These are phyloP conservation scores for Meteorus sp. DNA, from an alignment of 1,140 invertebrate species.

Conservation along the genomic window DNA sequence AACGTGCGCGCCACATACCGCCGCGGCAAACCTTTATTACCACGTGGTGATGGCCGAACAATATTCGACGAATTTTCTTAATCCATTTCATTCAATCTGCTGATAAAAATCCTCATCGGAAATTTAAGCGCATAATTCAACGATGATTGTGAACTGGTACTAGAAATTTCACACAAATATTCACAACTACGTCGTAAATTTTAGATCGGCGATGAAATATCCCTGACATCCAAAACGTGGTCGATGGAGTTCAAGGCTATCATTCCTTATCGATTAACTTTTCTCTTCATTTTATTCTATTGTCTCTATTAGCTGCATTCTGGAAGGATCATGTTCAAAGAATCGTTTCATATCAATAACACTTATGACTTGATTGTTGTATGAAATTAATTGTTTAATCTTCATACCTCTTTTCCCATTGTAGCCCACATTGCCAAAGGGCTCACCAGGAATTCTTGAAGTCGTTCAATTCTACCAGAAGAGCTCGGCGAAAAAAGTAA, in stretches of 20 bases:
- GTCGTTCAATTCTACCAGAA: conserved; percentile 58
- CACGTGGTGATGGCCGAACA: conserved; percentile 11
- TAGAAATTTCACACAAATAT: too few relatives aligned
- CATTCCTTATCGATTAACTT: conserved; percentile 1
- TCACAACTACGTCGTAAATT: too few relatives aligned
- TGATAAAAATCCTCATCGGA: too few relatives aligned
- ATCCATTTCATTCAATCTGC: neutral
- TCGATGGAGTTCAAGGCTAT: neutral
- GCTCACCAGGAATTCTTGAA: conserved; percentile 58
- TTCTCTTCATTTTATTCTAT: too few relatives aligned
- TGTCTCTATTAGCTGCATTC: neutral
- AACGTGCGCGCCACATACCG: conserved; percentile 5
- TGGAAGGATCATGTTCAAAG: too few relatives aligned
- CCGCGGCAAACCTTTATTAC: neutral
- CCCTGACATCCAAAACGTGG: neutral
- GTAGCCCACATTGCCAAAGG: conserved; percentile 56
- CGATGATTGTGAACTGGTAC: too few relatives aligned
- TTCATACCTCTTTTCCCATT: too few relatives aligned
- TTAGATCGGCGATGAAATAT: neutral
- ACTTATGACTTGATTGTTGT: too few relatives aligned
- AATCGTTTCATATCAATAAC: too few relatives aligned
- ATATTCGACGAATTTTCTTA: neutral
- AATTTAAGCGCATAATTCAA: neutral
- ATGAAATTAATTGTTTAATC: too few relatives aligned
- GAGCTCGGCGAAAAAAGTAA: conserved; percentile 55